phyloP scores from a whole-genome alignment of 1,140 invertebrate genomes.

The Pissodes strobi region DNA sequence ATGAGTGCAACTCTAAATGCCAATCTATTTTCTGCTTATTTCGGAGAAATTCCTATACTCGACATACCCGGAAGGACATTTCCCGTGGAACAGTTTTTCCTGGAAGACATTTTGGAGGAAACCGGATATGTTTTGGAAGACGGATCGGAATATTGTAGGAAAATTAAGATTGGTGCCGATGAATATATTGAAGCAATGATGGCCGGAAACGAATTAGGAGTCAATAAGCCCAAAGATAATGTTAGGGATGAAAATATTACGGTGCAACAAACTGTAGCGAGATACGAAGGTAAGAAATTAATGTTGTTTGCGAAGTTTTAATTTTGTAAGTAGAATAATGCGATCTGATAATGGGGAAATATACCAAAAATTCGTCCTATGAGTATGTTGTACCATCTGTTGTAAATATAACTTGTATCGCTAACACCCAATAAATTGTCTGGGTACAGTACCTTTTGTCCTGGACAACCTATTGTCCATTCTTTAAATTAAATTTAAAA shows the following conservation, averaged over 20 bases:
- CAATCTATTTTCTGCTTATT: conserved; percentile 78
- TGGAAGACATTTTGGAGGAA: conserved; percentile 76
- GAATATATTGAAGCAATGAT: conserved; percentile 66
- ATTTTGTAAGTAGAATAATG: too few relatives aligned
- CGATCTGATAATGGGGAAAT: too few relatives aligned
- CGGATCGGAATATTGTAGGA: conserved; percentile 69
- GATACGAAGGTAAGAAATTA: conserved; percentile 63
- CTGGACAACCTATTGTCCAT: too few relatives aligned
- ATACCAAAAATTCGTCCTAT: too few relatives aligned
- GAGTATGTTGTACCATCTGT: too few relatives aligned
- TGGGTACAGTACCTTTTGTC: too few relatives aligned
- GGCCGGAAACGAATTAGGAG: conserved; percentile 59
- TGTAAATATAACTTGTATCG: too few relatives aligned
- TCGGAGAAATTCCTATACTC: conserved; percentile 69
- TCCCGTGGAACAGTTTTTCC: conserved; percentile 78
- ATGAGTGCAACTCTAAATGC: conserved; percentile 90
- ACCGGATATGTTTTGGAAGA: conserved; percentile 73
- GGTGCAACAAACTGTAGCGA: conserved; percentile 64
- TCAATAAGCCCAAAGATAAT: conserved; percentile 61
- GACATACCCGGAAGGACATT: conserved; percentile 80
- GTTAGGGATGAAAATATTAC: conserved; percentile 72
- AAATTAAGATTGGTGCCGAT: conserved; percentile 60
- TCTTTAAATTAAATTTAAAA: too few relatives aligned
- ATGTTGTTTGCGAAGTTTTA: too few relatives aligned
- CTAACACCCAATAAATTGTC: too few relatives aligned